Evolutionary conservation across 2,888 invertebrate genomes (phyloP).

Genomic region (Dolichomitus sp.): DNA sequence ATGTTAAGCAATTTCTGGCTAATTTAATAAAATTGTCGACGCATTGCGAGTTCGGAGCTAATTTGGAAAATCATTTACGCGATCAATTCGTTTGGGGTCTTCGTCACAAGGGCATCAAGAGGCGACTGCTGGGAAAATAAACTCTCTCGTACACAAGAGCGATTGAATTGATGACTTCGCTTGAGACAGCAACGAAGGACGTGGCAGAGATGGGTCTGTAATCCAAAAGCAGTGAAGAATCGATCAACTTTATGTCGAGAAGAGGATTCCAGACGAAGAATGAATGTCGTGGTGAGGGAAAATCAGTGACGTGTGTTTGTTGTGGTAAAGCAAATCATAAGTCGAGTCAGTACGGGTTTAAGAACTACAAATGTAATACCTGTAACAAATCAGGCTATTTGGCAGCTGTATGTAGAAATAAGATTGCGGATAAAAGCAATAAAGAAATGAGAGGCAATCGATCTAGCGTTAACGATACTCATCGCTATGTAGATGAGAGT

Average conservation of each 20-base stretch:
- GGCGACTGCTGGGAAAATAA: not conserved
- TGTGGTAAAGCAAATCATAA: not conserved
- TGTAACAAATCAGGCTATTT: not conserved
- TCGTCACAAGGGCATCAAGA: no score
- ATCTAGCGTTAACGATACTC: not conserved
- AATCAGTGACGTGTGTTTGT: not conserved
- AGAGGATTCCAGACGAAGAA: not conserved
- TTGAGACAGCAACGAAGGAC: not conserved
- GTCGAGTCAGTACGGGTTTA: not conserved
- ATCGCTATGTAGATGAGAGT: not conserved
- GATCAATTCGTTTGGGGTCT: constrained; percentile 38
- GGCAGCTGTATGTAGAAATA: not conserved
- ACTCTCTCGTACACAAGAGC: constrained; percentile 19
- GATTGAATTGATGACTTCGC: constrained; percentile 13
- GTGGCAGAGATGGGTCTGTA: not conserved
- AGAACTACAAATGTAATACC: not conserved
- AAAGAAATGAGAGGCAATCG: not conserved
- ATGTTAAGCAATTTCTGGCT: constrained; percentile 56
- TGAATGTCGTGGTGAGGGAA: not conserved
- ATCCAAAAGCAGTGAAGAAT: not conserved
- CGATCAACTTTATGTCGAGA: not conserved
- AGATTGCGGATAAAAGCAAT: not conserved
- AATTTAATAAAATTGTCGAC: constrained; percentile 36
- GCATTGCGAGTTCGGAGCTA: constrained; percentile 29
- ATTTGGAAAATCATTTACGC: constrained; percentile 6